Evolutionary conservation across 1,140 invertebrate genomes (phyloP), one percentile per base, ranked within the genome.

Genomic region (Brachionus rubens): DNA sequence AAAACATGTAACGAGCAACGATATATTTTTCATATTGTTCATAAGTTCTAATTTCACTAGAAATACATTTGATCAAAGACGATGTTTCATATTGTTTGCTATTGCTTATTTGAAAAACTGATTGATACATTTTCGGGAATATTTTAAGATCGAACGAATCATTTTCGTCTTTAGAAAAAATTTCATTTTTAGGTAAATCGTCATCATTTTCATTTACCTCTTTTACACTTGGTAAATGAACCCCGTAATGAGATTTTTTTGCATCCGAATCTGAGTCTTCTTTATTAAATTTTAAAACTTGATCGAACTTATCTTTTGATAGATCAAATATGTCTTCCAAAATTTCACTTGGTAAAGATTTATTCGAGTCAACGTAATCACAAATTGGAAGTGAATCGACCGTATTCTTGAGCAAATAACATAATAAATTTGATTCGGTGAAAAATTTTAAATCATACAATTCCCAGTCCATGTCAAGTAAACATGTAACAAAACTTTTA

Each of bases 1-100:
- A 72, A 54, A 72, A 72, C 68, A 72, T 72, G 68, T 72, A 72
- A 16, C 68, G 24, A n/a, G 68, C 68, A 0, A 72, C 68, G 4
- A 72, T n/a, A 41, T 40, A 72, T 52, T 72, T 72, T 52, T 72
- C 43, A 36, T 50, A 72, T 41, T 72, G 26, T 33, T 50, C 46
- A 36, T 72, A 36, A 24, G 68, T 50, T 2, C 10, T 72, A 14
- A 72, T 54, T 0, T 47, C 30, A 19, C 46, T 24, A 12, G 46
- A 54, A 50, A 72, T 19, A 54, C 68, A 36, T 48, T 72, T 72
- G 9, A 72, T 50, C 26, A 72, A 33, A 48, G 19, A 50, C 9
- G n/a, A 12, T 19, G 50, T 54, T 10, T 72, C 68, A 54, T 50
- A 72, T 54, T 72, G 26, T 48, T 54, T 48, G 10, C 30, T 72